These are phyloP conservation scores for Tachuris rubrigastra DNA, from an alignment of 2,113 vertebrate genomes.

Conservation along the genomic window DNA sequence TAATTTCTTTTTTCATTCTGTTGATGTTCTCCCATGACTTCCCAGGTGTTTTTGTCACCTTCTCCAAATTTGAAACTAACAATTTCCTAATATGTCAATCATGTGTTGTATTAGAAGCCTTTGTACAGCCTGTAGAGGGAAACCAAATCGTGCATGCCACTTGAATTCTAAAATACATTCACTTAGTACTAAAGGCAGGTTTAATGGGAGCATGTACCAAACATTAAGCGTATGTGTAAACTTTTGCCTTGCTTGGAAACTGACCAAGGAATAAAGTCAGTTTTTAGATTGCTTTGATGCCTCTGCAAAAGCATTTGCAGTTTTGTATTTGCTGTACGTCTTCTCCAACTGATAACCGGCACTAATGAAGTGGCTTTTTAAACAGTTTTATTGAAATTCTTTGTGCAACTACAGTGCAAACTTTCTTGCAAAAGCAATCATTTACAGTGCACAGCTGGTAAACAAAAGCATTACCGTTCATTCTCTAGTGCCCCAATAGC, in stretches of 20 bases:
- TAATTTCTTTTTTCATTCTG: slow-evolving; percentile 1
- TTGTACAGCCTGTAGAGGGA: background rate
- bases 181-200: background rate
- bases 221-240: background rate
- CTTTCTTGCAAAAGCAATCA: background rate
- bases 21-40: background rate
- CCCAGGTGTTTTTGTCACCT: background rate
- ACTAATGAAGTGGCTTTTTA: background rate
- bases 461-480: background rate
- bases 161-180: background rate
- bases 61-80: background rate
- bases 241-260: background rate
- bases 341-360: background rate
- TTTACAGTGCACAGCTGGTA: slow-evolving; percentile 6
- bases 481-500: background rate
- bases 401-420: background rate
- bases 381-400: background rate
- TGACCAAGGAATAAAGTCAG: background rate
- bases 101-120: background rate
- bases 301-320: background rate
- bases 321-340: background rate
- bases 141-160: background rate
- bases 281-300: background rate
- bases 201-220: background rate
- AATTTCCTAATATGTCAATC: background rate